These are phyloP conservation scores for Cheumatopsyche charites DNA, from an alignment of 1,140 invertebrate genomes.

Conservation along the genomic window DNA sequence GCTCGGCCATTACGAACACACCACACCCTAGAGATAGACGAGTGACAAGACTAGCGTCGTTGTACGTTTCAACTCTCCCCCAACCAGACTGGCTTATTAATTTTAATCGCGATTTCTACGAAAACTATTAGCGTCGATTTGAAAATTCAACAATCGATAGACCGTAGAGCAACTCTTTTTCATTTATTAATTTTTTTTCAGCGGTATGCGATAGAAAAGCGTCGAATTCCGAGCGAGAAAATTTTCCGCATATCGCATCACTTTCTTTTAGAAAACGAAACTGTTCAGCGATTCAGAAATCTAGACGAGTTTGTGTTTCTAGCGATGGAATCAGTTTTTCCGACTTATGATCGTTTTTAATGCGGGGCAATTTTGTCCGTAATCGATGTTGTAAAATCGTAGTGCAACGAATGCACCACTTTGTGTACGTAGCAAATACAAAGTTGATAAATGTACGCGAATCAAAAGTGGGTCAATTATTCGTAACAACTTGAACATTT, in stretches of 20 bases:
- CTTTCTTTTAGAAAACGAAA: slow-evolving; percentile 18
- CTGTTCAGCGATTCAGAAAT: neutral
- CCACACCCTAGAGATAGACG: slow-evolving; percentile 36
- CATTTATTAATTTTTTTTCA: neutral
- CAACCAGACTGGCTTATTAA: neutral
- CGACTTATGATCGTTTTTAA: neutral
- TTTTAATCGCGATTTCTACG: slow-evolving; percentile 12
- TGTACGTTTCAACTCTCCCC: slow-evolving; percentile 7
- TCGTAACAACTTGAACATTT: neutral
- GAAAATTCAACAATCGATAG: too few relatives aligned
- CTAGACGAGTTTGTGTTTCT: neutral
- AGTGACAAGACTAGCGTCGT: slow-evolving; percentile 10
- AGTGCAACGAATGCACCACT: neutral
- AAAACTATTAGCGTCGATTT: neutral
- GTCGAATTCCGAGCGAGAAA: slow-evolving; percentile 8
- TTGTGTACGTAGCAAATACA: too few relatives aligned
- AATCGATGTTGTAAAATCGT: slow-evolving; percentile 1
- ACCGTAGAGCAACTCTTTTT: too few relatives aligned
- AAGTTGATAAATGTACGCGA: slow-evolving; percentile 1
- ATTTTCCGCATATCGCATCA: neutral
- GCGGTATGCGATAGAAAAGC: slow-evolving; percentile 9
- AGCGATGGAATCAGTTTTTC: neutral
- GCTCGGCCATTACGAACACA: slow-evolving; percentile 7
- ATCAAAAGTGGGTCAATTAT: slow-evolving; percentile 13
- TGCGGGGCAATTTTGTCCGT: neutral